Percentiles rank a stretch among this genome's conserved stretches.
phyloP scores from a whole-genome alignment of 2,888 invertebrate species.

The Gortyna flavago region DNA sequence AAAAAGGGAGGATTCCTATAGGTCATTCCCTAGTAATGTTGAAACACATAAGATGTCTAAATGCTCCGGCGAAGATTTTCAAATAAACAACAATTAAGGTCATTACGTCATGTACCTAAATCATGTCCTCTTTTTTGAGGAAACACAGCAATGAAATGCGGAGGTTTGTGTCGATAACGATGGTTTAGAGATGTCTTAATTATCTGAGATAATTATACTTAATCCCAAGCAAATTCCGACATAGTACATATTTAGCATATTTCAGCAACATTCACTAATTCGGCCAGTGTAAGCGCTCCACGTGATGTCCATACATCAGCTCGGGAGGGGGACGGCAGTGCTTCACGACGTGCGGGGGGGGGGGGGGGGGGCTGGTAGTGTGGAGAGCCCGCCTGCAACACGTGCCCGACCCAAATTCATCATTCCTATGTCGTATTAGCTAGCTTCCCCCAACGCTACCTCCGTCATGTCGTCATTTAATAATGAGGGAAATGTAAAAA shows the following conservation, averaged over 20 bases:
- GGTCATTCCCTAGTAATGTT: background rate
- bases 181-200: background rate
- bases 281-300: slow-evolving; percentile 47
- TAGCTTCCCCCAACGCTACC: slow-evolving; percentile 62
- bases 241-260: slow-evolving; percentile 39
- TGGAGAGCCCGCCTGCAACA: slow-evolving; percentile 52
- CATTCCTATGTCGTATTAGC: slow-evolving; percentile 69
- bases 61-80: too few species aligned
- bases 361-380: background rate
- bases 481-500: slow-evolving; percentile 48
- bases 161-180: background rate
- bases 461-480: slow-evolving; percentile 63
- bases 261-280: slow-evolving; percentile 36
- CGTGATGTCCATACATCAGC: slow-evolving; percentile 64
- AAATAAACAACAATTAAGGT: too few species aligned
- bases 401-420: slow-evolving; percentile 65
- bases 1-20: background rate
- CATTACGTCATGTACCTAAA: too few species aligned
- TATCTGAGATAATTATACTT: background rate
- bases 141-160: background rate
- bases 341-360: background rate
- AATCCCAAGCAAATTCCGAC: background rate
- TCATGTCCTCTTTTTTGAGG: background rate
- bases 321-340: background rate
- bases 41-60: too few species aligned